Percentiles rank a stretch among this genome's conserved stretches.
phyloP scores from a whole-genome alignment of 2,888 invertebrate species.

The Loripinus fragilis region DNA sequence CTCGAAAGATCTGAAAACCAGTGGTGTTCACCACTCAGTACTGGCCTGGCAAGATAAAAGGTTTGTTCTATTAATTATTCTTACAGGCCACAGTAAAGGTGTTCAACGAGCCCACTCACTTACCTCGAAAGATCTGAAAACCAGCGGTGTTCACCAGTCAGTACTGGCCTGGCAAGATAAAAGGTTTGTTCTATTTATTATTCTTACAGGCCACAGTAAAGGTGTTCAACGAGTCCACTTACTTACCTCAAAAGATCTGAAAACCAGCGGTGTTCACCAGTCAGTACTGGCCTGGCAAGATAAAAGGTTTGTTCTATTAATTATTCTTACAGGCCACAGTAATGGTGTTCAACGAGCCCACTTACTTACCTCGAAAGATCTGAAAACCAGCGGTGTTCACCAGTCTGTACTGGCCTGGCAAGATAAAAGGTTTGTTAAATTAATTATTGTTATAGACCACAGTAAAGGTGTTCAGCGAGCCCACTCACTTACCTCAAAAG shows the following conservation, averaged over 20 bases:
- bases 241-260: constrained; percentile 34
- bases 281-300: constrained; percentile 78
- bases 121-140: too few relatives aligned
- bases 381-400: background rate
- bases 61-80: too few relatives aligned
- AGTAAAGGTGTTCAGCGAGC: constrained; percentile 25
- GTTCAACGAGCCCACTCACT: too few relatives aligned
- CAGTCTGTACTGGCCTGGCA: constrained; percentile 77
- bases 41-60: too few relatives aligned
- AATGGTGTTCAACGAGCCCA: constrained; percentile 27
- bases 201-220: constrained; percentile 30
- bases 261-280: constrained; percentile 25
- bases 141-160: too few relatives aligned
- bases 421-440: constrained; percentile 53
- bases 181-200: too few relatives aligned
- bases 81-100: too few relatives aligned
- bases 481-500: constrained; percentile 35
- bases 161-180: too few relatives aligned
- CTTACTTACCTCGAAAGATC: constrained; percentile 40
- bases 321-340: constrained; percentile 23
- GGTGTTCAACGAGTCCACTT: constrained; percentile 29
- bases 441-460: constrained; percentile 25
- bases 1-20: too few relatives aligned
- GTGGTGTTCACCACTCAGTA: too few relatives aligned
- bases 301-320: too few relatives aligned